Evolutionary conservation across 2,888 invertebrate species (phyloP), one percentile per base, ranked within the genome.

Genomic region (Chromoteleia sp.): DNA sequence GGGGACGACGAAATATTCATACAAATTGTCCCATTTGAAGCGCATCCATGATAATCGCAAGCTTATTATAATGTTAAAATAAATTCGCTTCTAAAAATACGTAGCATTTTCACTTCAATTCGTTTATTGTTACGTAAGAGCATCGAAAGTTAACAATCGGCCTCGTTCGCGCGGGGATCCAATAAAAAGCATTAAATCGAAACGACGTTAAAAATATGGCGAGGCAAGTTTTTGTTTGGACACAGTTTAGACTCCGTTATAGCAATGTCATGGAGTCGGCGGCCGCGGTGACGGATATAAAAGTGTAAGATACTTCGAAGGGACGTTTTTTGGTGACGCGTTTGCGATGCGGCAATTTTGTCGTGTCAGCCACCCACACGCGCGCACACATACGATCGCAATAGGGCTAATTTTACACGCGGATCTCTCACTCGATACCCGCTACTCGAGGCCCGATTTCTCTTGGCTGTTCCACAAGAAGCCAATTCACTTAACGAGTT

Each of bases 381-480:
- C 25, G 29, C 54, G 50, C 75, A 65, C 65, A 58, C 39, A n/a
- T 25, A 67, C 43, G 67, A 68, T 17, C 29, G 78, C 54, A 75
- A 39, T 54, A 65, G 63, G 80, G 84, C 83, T 88, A 87, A 88
- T 88, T 88, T 86, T 87, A 88, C 83, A 84, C 86, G 50, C 80
- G 74, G 75, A 81, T 83, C 83, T 84, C 83, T 71, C 79, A 58
- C 79, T 75, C 67, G 77, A 85, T 85, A 82, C 81, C 83, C 77
- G 85, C 86, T 86, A 86, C 87, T 88, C 87, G 85, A 88, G 85
- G 85, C 87, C 84, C 86, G 82, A 85, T 83, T 86, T 82, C 84
- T 84, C 84, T 81, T 83, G 77, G 68, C 83, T 83, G 63, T 74
- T 54, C 68, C 61, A 65, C 61, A 74, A 73, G 36, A 71, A 78